phyloP scores from a whole-genome alignment of 2,797 vertebrate species.

The Cygnus olor region DNA sequence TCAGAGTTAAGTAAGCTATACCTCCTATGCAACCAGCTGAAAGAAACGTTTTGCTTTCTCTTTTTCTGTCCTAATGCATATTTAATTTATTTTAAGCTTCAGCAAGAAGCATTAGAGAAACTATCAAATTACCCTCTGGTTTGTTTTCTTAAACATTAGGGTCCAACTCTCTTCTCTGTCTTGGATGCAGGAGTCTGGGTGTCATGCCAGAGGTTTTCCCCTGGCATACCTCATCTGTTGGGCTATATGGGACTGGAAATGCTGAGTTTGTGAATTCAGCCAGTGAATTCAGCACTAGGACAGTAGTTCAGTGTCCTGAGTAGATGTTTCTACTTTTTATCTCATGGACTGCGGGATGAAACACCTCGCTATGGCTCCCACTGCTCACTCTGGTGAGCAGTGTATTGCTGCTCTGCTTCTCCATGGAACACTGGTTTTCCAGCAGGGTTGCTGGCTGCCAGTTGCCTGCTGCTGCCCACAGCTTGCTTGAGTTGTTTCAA shows the following conservation, averaged over 20 bases:
- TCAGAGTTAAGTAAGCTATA: not conserved
- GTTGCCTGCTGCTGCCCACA: accelerated
- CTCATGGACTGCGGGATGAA: not conserved
- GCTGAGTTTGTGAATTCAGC: not conserved
- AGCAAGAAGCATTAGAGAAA: not conserved
- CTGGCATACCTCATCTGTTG: not conserved
- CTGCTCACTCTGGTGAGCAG: not conserved
- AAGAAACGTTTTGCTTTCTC: not conserved
- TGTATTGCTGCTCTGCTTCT: accelerated
- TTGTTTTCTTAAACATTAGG: not conserved
- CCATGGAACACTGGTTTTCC: not conserved
- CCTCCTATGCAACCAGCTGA: not conserved
- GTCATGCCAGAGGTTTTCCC: not conserved
- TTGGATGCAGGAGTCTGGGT: not conserved
- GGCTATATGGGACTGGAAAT: not conserved
- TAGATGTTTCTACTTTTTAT: not conserved
- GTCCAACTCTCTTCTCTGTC: not conserved
- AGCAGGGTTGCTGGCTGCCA: not conserved
- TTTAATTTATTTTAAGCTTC: not conserved
- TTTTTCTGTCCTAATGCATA: not conserved
- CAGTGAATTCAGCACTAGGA: not conserved
- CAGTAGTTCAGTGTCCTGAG: not conserved
- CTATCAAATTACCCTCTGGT: not conserved
- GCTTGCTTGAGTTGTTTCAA: not conserved
- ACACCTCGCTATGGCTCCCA: not conserved